Base-by-base conservation (phyloP, 2,113 vertebrate genomes). In the Centrocercus urophasianus region DNA sequence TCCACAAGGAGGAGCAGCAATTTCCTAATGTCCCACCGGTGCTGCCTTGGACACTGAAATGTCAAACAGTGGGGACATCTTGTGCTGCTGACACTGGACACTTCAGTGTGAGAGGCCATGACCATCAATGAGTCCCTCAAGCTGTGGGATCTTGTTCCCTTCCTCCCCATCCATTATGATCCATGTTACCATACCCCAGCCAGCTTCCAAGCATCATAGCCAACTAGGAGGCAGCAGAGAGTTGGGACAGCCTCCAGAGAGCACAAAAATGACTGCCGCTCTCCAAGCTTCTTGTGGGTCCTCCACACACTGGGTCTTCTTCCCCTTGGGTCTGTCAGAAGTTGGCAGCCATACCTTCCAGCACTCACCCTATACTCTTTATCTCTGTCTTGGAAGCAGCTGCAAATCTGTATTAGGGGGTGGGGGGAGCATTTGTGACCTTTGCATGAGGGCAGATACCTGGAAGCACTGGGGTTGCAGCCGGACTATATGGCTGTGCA, bases 1-100 rank as follows among this genome's bases (percentile, higher is more conserved):
- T 56, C 83, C 93, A 43, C 73, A 69, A 84, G 83, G 86, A 57
- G 72, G 76, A 54, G 76, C 69, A 88, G 65, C 70, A 77, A 52
- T 30, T 72, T 88, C 76, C 86, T 40, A 11, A 3, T 47, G 88
- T 81, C 17, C 25, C 10, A 50, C 28, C 0, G 2, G 7, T 47
- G 45, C 10, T 66, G 30, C 54, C 12, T 67, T 30, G 25, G 40
- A 42, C 36, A 3, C 16, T 12, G 25, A 32, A 2, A 42, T 56
- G 38, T 52, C 42, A 28, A 77, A 80, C 60, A 47, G 22, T 60
- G 74, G 42, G 20, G 66, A 40, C 40, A 6, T 9, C 28, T 57
- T 48, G 40, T 12, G 0, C 36, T 64, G 50, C 67, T 64, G 83
- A 21, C 48, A 34, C 3, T 54, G 13, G 14, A 28, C 69, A 43